Conservation (phyloP, 2,797 vertebrate species). For the Argya squamiceps region DNA sequence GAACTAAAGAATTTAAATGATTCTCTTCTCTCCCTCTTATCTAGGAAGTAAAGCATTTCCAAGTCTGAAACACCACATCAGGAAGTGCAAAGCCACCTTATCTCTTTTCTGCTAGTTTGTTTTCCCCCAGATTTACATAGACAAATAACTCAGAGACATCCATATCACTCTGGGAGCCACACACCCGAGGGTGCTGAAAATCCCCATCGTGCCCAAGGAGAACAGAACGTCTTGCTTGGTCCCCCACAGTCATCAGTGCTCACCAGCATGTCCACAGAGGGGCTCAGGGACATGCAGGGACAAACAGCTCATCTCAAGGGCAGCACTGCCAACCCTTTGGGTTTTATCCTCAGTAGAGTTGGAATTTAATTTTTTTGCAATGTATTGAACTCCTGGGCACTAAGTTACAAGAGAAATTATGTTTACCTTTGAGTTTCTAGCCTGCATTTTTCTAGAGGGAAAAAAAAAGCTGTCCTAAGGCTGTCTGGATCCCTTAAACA, state of each 20-base stretch:
- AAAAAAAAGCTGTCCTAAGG: background rate
- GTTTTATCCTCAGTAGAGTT: background rate
- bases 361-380: background rate
- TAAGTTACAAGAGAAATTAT: background rate
- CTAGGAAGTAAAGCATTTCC: slow-evolving; percentile 4
- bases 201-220: background rate
- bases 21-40: background rate
- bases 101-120: background rate
- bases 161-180: background rate
- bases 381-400: background rate
- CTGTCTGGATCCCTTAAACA: background rate
- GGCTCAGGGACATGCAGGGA: accelerated
- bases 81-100: background rate
- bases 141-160: background rate
- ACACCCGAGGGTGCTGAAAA: background rate
- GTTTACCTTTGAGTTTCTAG: background rate
- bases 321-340: background rate
- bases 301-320: background rate
- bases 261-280: background rate
- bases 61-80: background rate
- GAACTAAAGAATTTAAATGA: background rate
- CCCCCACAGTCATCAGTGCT: background rate
- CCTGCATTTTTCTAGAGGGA: background rate
- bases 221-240: background rate
- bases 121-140: background rate